Percentiles rank a stretch among this genome's conserved stretches.
Evolutionary conservation across 2,888 invertebrate genomes (phyloP).

Genomic region (Corythucha ciliata): DNA sequence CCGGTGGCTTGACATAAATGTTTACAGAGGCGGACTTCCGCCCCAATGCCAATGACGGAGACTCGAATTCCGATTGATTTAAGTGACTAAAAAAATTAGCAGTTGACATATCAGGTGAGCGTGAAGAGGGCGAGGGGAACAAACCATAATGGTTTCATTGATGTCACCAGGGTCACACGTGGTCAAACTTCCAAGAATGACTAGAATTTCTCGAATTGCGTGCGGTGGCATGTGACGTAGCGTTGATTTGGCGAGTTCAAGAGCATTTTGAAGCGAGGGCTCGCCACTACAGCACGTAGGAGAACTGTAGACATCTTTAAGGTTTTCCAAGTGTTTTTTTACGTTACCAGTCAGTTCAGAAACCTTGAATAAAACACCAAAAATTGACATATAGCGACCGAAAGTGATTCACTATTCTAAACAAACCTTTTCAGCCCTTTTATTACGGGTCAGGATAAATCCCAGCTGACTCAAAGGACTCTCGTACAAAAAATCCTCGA

Average conservation of each 20-base stretch:
- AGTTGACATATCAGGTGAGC: no score
- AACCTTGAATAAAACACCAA: slow-evolving; percentile 15
- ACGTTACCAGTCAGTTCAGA: slow-evolving; percentile 82
- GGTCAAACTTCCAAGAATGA: slow-evolving; percentile 87
- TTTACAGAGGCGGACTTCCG: slow-evolving; percentile 87
- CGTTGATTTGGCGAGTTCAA: slow-evolving; percentile 77
- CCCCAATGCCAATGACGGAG: slow-evolving; percentile 90
- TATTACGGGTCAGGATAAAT: slow-evolving; percentile 80
- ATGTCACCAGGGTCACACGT: slow-evolving; percentile 97
- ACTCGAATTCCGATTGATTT: slow-evolving; percentile 78
- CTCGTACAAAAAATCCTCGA: slow-evolving; percentile 96
- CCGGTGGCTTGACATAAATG: slow-evolving; percentile 76
- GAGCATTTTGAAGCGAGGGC: slow-evolving; percentile 90
- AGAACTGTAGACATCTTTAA: slow-evolving; percentile 32
- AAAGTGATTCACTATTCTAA: no score
- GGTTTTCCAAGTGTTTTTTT: slow-evolving; percentile 64
- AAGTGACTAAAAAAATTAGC: slow-evolving; percentile 48
- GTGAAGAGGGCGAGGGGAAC: slow-evolving; percentile 1
- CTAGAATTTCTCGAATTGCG: slow-evolving; percentile 85
- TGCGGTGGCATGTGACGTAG: slow-evolving; percentile 85
- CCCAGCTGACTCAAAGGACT: slow-evolving; percentile 98
- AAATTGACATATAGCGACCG: background rate
- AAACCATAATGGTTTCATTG: slow-evolving; percentile 65
- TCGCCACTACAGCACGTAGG: slow-evolving; percentile 62
- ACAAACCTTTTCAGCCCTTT: slow-evolving; percentile 77